Evolutionary conservation across 1,140 invertebrate genomes (phyloP), one percentile per base, ranked within the genome.

Genomic region (Drosophila busckii): DNA sequence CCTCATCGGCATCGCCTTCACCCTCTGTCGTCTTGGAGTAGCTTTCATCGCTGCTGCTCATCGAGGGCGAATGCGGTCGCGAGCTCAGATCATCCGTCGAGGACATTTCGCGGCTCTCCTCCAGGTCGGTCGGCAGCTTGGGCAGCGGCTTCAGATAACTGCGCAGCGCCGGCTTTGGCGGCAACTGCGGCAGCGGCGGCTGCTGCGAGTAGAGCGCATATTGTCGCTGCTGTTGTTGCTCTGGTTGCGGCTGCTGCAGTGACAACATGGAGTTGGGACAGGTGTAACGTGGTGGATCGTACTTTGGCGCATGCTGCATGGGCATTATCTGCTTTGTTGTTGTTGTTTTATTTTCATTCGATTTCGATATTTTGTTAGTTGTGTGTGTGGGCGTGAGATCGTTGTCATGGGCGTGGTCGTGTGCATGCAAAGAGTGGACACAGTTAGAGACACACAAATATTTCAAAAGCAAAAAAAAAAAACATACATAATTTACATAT

Each of bases 31-130:
- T 93, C 41, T 93, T 90, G 34, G 92, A 93, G 76, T 93, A 94
- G 80, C 93, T 94, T 83, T 95, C 94, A 76, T 94, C 93, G 1
- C 93, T 94, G 37, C 93, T 94, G 84, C 93, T 94, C 29, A 94
- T 90, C 71, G 92, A 93, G 2, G 93, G 93, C 15, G 93, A 94
- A 49, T 93, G 91, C 52, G 94, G 94, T 1, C 94, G 87, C 0
- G 93, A 94, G 76, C 93, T 94, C 9, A 94, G 90, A 85, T 94
- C 93, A 84, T 94, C 93, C 1, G 93, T 93, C 0, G 93, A 94
- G 1, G 93, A 94, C 83, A 87, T 85, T 38, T 87, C 86, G 2
- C 83, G 75, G 34, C 60, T 85, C 42, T 87, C 86, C 34, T 87
- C 86, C 10, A 87, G 42, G 15, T 87, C 75, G 2, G 66, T 87